Evolutionary conservation across 2,797 vertebrate genomes (phyloP), one percentile per base, ranked within the genome.

Genomic region (Apogon hyalosoma): DNA sequence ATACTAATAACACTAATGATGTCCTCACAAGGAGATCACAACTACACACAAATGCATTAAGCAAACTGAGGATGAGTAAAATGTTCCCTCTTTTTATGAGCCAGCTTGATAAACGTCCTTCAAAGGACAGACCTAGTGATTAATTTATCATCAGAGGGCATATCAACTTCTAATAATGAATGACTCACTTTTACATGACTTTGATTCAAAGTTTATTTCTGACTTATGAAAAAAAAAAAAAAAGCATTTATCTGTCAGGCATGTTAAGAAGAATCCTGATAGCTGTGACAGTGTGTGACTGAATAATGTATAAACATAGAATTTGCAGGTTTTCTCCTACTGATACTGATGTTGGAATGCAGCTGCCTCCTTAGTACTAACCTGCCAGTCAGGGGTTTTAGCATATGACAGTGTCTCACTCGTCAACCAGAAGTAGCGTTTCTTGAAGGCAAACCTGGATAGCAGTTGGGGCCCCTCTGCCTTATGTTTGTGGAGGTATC

Each of bases 371-470:
- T 55, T 7, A 38, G 13, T 40, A 80, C 94, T 61, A 75, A 97
- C 96, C 95, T 97, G 96, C 88, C 95, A 94, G 38, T 95, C 93
- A 0, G 95, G 89, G 4, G 87, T 92, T 90, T 95, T 98, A 87
- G 96, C 93, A 16, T 94, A 96, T 67, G 94, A 94, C 18, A 98
- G 87, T 0, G 88, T 88, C 86, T 96, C 94, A 8, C 92, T 92
- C 1, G 91, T 97, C 67, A 98, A 90, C 95, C 96, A 95, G 92
- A 98, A 97, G 80, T 96, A 97, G 33, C 95, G 95, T 71, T 97
- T 98, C 91, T 96, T 97, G 86, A 96, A 98, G 77, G 95, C 78
- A 3, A 97, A 96, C 67, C 95, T 93, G 0, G 95, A 93, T 40
- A 97, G 91, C 69, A 97, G 91, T 39, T 94, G 65, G 0, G 90